phyloP scores from a whole-genome alignment of 2,797 vertebrate genomes.

The Emys orbicularis region DNA sequence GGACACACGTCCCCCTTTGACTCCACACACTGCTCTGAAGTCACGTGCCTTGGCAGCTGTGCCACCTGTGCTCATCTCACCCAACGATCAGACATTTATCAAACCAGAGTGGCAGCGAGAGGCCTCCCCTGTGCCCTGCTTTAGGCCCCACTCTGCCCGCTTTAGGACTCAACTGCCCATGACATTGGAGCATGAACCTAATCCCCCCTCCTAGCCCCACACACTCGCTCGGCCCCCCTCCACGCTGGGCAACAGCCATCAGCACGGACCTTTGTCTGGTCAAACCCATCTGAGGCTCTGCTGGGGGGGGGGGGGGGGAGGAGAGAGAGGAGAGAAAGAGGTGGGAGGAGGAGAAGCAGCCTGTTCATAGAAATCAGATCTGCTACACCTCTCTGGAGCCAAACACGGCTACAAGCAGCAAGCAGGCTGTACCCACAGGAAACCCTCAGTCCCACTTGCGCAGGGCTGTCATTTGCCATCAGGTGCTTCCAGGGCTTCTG shows the following conservation, averaged over 20 bases:
- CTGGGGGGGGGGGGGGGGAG: not conserved
- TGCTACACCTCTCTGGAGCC: too few relatives aligned
- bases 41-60: not conserved
- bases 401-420: not conserved
- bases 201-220: rapidly evolving
- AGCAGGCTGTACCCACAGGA: not conserved
- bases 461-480: not conserved
- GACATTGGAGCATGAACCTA: not conserved
- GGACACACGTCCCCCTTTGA: not conserved
- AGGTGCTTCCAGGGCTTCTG: not conserved
- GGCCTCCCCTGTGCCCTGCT: not conserved
- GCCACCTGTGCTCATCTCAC: not conserved
- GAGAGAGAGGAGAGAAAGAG: too few relatives aligned
- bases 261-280: not conserved
- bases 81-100: constrained; percentile 1
- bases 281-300: not conserved
- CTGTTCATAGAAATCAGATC: not conserved
- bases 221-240: rapidly evolving
- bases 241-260: too few relatives aligned
- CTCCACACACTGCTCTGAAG: not conserved
- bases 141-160: not conserved
- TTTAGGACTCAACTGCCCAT: not conserved
- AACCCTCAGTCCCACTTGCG: not conserved
- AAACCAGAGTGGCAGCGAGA: not conserved
- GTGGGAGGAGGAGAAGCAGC: not conserved